Base-by-base conservation (phyloP, 2,888 invertebrate genomes). In the Heliconius ethilla region DNA sequence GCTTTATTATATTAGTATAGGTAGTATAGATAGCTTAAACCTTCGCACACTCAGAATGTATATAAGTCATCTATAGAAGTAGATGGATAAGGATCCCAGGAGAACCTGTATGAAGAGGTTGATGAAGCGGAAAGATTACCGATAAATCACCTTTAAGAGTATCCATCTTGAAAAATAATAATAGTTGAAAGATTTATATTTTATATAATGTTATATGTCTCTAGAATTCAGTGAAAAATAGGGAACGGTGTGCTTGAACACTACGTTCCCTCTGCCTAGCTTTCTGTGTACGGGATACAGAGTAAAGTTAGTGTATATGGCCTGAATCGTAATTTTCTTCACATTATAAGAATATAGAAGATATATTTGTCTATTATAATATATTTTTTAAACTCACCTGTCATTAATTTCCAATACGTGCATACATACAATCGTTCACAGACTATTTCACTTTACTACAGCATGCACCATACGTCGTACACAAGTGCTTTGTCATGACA, bases 401-500 rank as follows among this genome's bases (percentile, higher is more conserved):
- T 55, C 4, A 22, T 29, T 70, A 29, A 55, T 29, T 29, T 29
- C 51, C 11, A 70, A 29, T 18, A 55, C 18, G 51, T 51, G 27
- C 18, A 7, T 22, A n/a, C 45, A 13, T 45, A 62, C 15, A n/a
- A 9, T 33, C 13, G 55, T 5, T 15, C 33, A 55, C n/a, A 22
- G 59, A 72, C 18, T 33, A 72, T n/a, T 59, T 55, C 59, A 59
- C 37, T 72, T 18, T 0, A 59, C 33, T 33, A 33, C 59, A n/a
- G n/a, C 25, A 37, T 37, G 40, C 69, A 25, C 7, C 40, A 25
- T 69, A 25, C 69, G 40, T 40, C 25, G 40, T 27, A 69, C 69
- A 37, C 59, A 59, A 59, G 72, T 72, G 59, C 72, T 72, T 59
- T 72, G 72, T 55, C 72, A 59, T 72, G 59, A 33, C 59, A 72